Percentiles rank a stretch among this genome's conserved stretches.
phyloP scores from a whole-genome alignment of 1,140 invertebrate species.

The Mamestra configurata region DNA sequence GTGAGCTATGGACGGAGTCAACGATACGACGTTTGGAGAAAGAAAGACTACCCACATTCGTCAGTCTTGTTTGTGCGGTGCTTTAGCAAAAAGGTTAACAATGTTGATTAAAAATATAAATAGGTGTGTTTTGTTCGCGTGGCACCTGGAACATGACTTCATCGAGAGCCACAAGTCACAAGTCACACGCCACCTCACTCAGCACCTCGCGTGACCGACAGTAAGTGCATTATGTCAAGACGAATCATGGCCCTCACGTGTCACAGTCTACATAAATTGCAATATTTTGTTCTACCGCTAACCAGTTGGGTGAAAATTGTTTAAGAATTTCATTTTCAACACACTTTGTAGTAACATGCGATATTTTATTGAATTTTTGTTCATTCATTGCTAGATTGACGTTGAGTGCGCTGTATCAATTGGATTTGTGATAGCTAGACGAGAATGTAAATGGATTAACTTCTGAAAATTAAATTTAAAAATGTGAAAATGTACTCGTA shows the following conservation, averaged over 20 bases:
- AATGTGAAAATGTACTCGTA: too few species aligned
- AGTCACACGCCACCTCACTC: neutral
- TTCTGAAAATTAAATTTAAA: neutral
- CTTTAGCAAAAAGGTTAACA: neutral
- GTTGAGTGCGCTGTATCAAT: neutral
- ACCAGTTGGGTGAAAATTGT: constrained; percentile 19
- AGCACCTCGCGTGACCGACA: constrained; percentile 14
- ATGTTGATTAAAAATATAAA: constrained; percentile 26
- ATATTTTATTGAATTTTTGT: constrained; percentile 9
- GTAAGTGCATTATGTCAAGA: constrained; percentile 42
- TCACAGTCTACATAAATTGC: constrained; percentile 21
- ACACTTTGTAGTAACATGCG: constrained; percentile 10
- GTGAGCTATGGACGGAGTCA: neutral
- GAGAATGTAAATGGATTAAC: neutral
- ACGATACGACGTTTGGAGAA: constrained; percentile 1
- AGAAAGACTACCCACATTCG: neutral
- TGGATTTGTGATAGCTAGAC: neutral
- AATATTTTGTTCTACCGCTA: neutral
- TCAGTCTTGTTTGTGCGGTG: neutral
- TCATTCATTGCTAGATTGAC: constrained; percentile 2
- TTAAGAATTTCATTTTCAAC: constrained; percentile 9
- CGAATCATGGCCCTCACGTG: constrained; percentile 26
- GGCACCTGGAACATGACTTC: neutral
- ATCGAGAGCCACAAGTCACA: neutral
- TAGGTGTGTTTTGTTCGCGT: constrained; percentile 12